Evolutionary conservation across 2,888 invertebrate species (phyloP).

Genomic region (Pollenia angustigena): DNA sequence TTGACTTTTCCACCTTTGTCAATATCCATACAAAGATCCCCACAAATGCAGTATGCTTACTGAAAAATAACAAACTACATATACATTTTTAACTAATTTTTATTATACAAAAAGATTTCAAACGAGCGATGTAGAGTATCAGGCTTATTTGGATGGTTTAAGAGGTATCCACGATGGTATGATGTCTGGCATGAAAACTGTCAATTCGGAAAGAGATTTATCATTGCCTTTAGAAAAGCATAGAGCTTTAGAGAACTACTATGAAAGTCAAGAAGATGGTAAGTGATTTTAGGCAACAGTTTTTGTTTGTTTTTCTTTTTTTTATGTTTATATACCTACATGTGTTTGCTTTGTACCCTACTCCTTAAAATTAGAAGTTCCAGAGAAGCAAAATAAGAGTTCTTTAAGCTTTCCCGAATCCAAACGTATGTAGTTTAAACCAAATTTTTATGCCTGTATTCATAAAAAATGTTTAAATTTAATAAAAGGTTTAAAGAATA

Average conservation of each 20-base stretch:
- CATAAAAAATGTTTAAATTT: too few relatives aligned
- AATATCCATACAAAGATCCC: conserved; percentile 57
- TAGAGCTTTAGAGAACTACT: conserved; percentile 80
- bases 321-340: conserved; percentile 30
- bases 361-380: conserved; percentile 28
- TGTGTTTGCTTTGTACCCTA: conserved; percentile 20
- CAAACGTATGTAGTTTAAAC: conserved; percentile 54
- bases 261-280: conserved; percentile 84
- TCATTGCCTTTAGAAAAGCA: conserved; percentile 82
- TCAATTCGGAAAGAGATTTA: conserved; percentile 81
- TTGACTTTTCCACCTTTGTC: conserved; percentile 16
- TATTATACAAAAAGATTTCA: conserved; percentile 64
- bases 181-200: conserved; percentile 75
- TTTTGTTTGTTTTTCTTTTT: conserved; percentile 43
- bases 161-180: conserved; percentile 77
- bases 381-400: conserved; percentile 45
- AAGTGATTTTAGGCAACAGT: conserved; percentile 42
- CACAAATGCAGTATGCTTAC: conserved; percentile 72
- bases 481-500: too few relatives aligned
- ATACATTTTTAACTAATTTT: not conserved
- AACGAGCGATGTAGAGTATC: conserved; percentile 78
- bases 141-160: conserved; percentile 77
- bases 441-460: too few relatives aligned
- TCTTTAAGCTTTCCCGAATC: conserved; percentile 42
- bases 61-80: not conserved